Evolutionary conservation across 2,888 invertebrate genomes (phyloP), one percentile per base, ranked within the genome.

Genomic region (Trimorus sp.): DNA sequence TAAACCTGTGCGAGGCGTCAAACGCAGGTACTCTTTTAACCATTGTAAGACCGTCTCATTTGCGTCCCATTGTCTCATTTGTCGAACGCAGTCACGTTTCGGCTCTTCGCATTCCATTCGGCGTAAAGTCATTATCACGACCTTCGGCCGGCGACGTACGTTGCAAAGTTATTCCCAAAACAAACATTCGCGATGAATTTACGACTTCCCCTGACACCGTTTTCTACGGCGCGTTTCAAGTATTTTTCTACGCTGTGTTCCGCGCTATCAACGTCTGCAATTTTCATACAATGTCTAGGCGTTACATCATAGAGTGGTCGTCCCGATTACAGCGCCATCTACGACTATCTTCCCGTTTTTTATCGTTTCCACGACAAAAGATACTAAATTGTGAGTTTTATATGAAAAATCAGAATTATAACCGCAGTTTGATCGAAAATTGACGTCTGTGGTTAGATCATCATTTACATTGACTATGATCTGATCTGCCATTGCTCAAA

Each of bases 141-240:
- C 71, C 71, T 73, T 73, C 71, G 63, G 56, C 16, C 62, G 62
- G 71, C 62, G 53, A 12, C 42, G 14, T 48, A 42, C 54, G 60
- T n/a, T 37, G 73, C 54, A 53, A 73, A 73, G 63, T 73, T 73
- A 73, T 73, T 73, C 63, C 73, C 73, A 73, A 73, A 73, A 73
- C 73, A 73, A 73, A 73, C 62, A 73, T 63, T 38, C 45, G 14
- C 45, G 56, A 54, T 63, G 14, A 73, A 73, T 73, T 73, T 73
- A 73, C 48, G 73, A 73, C 73, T 73, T 63, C 63, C 73, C 73
- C 54, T 73, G 73, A 63, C 71, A 60, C 69, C 58, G 7, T 69
- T 69, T 69, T 59, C 60, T 36, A 5, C 16, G 40, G 26, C 15
- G 40, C 14, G 14, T 36, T 48, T 62, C 36, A 62, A 48, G 14